These are phyloP conservation scores for Eupithecia subfuscata DNA, from an alignment of 2,888 invertebrate species.

Conservation along the genomic window DNA sequence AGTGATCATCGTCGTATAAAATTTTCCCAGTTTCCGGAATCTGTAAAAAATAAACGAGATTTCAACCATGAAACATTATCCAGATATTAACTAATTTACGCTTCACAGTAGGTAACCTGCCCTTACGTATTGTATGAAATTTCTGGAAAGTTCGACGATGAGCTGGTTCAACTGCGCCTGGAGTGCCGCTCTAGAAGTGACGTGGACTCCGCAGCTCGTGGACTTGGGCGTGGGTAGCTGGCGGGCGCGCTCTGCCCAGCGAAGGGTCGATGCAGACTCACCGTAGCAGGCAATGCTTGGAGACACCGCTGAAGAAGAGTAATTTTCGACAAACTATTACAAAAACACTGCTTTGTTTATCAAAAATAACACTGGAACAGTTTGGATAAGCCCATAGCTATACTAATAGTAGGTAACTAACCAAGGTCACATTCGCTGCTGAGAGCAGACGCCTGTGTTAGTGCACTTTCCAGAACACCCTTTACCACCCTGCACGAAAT, in stretches of 20 bases:
- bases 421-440: not conserved
- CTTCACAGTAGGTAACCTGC: not conserved
- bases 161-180: conserved; percentile 75
- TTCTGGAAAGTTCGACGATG: conserved; percentile 64
- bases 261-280: conserved; percentile 91
- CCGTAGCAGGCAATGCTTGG: conserved; percentile 90
- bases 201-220: conserved; percentile 38
- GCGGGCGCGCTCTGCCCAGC: conserved; percentile 91
- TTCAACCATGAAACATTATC: not conserved
- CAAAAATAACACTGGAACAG: not conserved
- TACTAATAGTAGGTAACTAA: not conserved
- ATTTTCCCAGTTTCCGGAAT: conserved; percentile 69
- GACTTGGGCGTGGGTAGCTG: conserved; percentile 78
- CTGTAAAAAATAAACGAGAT: conserved; percentile 50
- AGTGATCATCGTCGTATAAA: conserved; percentile 66
- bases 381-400: not conserved
- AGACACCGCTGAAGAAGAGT: conserved; percentile 85
- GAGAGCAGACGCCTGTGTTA: not conserved
- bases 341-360: not conserved
- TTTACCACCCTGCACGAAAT: not conserved
- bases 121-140: conserved; percentile 71
- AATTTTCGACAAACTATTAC: not conserved
- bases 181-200: conserved; percentile 54
- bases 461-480: not conserved
- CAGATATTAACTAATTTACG: not conserved